Percentiles rank a stretch among this genome's conserved stretches.
phyloP scores from a whole-genome alignment of 1,140 invertebrate species.

The Hyphantria cunea region DNA sequence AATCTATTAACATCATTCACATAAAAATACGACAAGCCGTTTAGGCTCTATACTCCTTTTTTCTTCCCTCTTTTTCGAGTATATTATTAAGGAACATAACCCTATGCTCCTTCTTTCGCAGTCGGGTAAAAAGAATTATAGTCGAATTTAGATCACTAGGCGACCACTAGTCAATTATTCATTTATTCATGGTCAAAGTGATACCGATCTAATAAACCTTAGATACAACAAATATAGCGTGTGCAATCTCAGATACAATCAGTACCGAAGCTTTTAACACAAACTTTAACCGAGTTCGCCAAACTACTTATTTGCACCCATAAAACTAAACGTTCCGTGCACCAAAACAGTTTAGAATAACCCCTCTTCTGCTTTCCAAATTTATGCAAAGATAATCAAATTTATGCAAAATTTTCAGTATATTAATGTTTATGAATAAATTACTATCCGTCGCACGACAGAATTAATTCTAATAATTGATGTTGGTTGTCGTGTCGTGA shows the following conservation, averaged over 20 bases:
- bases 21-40: too few relatives aligned
- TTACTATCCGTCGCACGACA: constrained; percentile 22
- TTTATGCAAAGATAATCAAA: constrained; percentile 39
- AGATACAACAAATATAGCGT: constrained; percentile 11
- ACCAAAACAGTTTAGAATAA: constrained; percentile 39
- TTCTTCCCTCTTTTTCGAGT: too few relatives aligned
- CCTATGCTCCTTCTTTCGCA: too few relatives aligned
- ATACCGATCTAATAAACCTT: constrained; percentile 6
- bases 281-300: constrained; percentile 21
- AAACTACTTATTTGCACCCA: constrained; percentile 56
- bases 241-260: constrained; percentile 39
- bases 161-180: too few relatives aligned
- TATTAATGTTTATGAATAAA: constrained; percentile 32
- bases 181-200: too few relatives aligned
- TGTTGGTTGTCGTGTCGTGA: constrained; percentile 5
- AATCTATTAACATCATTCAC: too few relatives aligned
- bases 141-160: too few relatives aligned
- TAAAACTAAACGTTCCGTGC: constrained; percentile 57
- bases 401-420: constrained; percentile 27
- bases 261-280: constrained; percentile 34
- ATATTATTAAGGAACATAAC: too few relatives aligned
- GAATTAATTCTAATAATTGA: constrained; percentile 16
- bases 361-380: constrained; percentile 20
- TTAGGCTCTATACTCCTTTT: too few relatives aligned
- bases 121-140: too few relatives aligned